phyloP scores from a whole-genome alignment of 2,113 vertebrate species.

The Sinocyclocheilus anophthalmus region DNA sequence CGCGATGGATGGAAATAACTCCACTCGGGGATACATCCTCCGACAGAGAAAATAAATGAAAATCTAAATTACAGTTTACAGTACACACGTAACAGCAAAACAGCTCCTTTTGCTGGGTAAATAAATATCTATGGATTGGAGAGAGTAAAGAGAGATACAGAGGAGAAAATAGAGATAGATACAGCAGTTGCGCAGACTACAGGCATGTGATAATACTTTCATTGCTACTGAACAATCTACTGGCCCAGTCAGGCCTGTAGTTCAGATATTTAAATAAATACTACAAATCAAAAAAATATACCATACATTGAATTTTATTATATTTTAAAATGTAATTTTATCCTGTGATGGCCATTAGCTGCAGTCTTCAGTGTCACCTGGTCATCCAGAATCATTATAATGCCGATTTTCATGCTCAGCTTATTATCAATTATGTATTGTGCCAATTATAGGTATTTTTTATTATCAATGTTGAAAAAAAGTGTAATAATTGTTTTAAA shows the following conservation, averaged over 20 bases:
- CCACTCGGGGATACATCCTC: constrained; percentile 58
- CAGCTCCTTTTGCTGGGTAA: constrained; percentile 51
- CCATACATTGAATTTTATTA: too few species aligned
- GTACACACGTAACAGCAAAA: constrained; percentile 52
- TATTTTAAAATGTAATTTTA: too few species aligned
- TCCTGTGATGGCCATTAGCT: too few species aligned
- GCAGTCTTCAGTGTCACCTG: too few species aligned
- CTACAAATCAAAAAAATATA: too few species aligned
- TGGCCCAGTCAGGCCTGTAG: background rate
- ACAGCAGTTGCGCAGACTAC: background rate
- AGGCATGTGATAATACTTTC: background rate
- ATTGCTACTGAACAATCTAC: background rate
- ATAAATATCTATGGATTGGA: constrained; percentile 44
- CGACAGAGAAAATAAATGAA: constrained; percentile 58
- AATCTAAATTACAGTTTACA: constrained; percentile 61
- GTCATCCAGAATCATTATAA: too few species aligned
- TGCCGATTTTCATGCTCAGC: too few species aligned
- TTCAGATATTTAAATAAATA: too few species aligned
- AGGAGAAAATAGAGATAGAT: constrained; percentile 5
- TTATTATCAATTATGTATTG: too few species aligned
- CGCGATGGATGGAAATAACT: constrained; percentile 68
- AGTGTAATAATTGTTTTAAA: too few species aligned
- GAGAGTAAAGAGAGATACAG: background rate
- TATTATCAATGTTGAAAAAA: too few species aligned
- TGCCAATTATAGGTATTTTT: too few species aligned